Evolutionary conservation across 2,113 vertebrate species (phyloP).

Genomic region (Tragelaphus strepsiceros): DNA sequence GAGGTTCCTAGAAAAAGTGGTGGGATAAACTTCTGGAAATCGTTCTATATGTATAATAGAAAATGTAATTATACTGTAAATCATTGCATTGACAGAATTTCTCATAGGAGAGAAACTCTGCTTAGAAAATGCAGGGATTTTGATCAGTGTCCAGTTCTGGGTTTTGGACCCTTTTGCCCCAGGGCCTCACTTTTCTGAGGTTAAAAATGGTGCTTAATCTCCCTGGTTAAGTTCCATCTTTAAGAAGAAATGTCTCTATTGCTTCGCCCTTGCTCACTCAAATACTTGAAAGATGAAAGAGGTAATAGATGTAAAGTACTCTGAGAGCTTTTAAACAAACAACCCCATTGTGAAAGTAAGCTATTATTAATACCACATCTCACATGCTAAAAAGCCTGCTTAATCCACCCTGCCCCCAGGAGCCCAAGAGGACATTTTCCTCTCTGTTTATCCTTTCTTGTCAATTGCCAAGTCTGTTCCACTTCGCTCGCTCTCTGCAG

Average conservation of each 20-base stretch:
- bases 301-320: background rate
- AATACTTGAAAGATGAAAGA: constrained; percentile 17
- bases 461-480: background rate
- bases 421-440: background rate
- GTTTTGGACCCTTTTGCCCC: no score
- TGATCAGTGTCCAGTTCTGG: background rate
- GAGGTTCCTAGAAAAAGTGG: background rate
- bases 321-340: constrained; percentile 33
- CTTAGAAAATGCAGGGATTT: background rate
- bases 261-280: background rate
- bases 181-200: background rate
- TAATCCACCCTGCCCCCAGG: background rate
- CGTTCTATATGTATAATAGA: background rate
- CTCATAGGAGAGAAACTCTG: background rate
- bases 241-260: background rate
- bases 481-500: background rate
- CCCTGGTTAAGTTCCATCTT: background rate
- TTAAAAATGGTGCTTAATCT: background rate
- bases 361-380: background rate
- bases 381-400: background rate
- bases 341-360: background rate
- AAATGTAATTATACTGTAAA: background rate
- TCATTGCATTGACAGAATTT: background rate
- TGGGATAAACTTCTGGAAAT: background rate
- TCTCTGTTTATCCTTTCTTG: background rate